Evolutionary conservation across 2,888 invertebrate species (phyloP), one percentile per base, ranked within the genome.

Genomic region (Clusia tigrina): DNA sequence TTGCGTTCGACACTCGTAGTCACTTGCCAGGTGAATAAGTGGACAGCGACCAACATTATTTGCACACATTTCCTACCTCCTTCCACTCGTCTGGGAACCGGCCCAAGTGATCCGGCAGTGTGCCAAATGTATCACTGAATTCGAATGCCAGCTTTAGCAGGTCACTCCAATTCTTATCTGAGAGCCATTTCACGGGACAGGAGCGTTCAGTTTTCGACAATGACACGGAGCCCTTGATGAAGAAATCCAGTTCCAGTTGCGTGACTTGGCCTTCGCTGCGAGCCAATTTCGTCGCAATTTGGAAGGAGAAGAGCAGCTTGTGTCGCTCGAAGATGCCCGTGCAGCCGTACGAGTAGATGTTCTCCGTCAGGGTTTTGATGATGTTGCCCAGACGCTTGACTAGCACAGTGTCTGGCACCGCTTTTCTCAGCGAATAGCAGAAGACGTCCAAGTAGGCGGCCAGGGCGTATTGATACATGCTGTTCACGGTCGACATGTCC

Each of bases 391-490:
- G 83, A 9, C 96, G 88, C 74, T 89, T 91, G 2, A 80, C 73
- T 1, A 95, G 82, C n/a, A 91, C 87, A 1, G 91, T 89, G 78
- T 95, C 93, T 0, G 94, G 93, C 78, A 93, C 86, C 2, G 95
- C 91, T 82, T 92, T 94, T 63, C 89, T 89, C 58, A 96, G 83
- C 0, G 96, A 92, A 78, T 87, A 91, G 1, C 89, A 86, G 76
- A 96, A 96, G 1, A 96, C 93, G 69, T 92, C 92, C 25, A 96
- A 85, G 76, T 95, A 96, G 0, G 94, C 90, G 1, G 88, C 88
- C 61, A 96, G 84, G 0, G 96, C 95, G 82, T 95, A 96, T 77
- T 96, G 96, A 79, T 96, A 96, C 96, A 96, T 96, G 38, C 88
- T 84, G 81, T 94, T 95, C 2, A 96, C 92, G 0, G 88, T 87